Evolutionary conservation across 1,140 invertebrate species (phyloP), one percentile per base, ranked within the genome.

Genomic region (Rhagoletis zephyria): DNA sequence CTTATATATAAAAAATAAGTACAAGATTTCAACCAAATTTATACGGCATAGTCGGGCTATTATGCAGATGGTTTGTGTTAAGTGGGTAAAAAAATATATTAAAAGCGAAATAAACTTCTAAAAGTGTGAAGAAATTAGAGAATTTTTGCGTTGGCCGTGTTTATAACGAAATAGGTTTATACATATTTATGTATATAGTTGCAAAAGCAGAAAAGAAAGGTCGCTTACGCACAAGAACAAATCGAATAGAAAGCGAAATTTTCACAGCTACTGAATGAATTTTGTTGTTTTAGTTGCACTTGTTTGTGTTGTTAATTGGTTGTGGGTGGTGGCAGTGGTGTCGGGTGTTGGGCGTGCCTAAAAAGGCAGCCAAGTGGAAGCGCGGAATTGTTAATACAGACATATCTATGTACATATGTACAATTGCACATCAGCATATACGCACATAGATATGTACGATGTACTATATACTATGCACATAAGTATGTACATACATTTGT

Each of bases 351-450:
- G 74, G 74, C 10, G 74, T n/a, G 16, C 74, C 74, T 48, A 16
- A 81, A 81, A 81, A 81, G 74, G 74, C 74, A 81, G 48, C n/a
- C 74, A 81, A 81, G 48, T 56, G 74, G 48, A 81, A 81, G 74
- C 51, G 74, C 74, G 74, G n/a, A 19, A 56, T 81, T 81, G 74
- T 81, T 81, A 81, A 48, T 56, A 81, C 10, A 48, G n/a, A 81
- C 10, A 63, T 63, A 48, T 10, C 9, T 51, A 9, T 81, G 7
- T 56, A 56, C 51, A 56, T 56, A 0, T 56, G 10, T 56, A 30
- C 30, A 30, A 30, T 30, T 30, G 30, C 30, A 30, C 16, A 30
- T 16, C 2, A 77, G 0, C 16, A 1, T n/a, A 64, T 64, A n/a
- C 63, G 3, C 63, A 64, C 63, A 64, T n/a, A 64, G 9, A 64